These are phyloP conservation scores for Drosophila elegans DNA, from an alignment of 1,140 invertebrate species.

Conservation along the genomic window DNA sequence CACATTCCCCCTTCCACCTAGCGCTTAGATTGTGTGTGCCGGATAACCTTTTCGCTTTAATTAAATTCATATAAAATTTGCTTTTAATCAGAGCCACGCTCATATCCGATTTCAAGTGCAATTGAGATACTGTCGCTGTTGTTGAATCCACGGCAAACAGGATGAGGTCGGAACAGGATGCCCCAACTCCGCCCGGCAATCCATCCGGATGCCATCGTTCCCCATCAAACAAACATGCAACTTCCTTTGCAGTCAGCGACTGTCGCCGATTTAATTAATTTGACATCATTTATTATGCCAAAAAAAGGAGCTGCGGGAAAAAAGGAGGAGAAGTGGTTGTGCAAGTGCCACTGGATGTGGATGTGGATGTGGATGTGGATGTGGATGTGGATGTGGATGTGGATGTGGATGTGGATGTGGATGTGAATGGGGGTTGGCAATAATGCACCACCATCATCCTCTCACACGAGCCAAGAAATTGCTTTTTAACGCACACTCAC, in stretches of 20 bases:
- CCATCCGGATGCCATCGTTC: conserved; percentile 9
- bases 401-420: not conserved
- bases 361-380: not conserved
- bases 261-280: conserved; percentile 78
- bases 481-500: conserved; percentile 70
- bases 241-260: conserved; percentile 44
- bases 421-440: conserved; percentile 6
- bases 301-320: conserved; percentile 39
- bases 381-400: not conserved
- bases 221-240: conserved; percentile 42
- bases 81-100: conserved; percentile 43
- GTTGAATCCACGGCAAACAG: not conserved
- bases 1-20: not conserved
- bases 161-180: not conserved
- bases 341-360: conserved; percentile 9
- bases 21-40: conserved; percentile 31
- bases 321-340: conserved; percentile 22
- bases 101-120: conserved; percentile 53
- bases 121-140: conserved; percentile 37
- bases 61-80: conserved; percentile 43
- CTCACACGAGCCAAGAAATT: conserved; percentile 60
- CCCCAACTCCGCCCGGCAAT: not conserved
- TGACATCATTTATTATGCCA: conserved; percentile 79
- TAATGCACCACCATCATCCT: conserved; percentile 19
- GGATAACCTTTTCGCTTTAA: conserved; percentile 40